phyloP scores from a whole-genome alignment of 2,888 invertebrate species.

The Parapristionchus giblindavisi region DNA sequence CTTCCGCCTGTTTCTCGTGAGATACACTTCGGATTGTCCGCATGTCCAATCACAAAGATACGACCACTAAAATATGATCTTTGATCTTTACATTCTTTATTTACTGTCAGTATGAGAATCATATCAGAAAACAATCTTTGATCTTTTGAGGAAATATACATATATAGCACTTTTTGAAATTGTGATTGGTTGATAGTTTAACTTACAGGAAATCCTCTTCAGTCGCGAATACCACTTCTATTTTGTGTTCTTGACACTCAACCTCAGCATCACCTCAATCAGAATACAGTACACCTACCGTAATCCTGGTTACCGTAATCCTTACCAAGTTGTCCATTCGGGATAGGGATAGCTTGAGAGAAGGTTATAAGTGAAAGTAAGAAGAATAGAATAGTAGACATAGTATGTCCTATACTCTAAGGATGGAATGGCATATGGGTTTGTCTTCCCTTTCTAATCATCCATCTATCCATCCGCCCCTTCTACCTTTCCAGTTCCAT shows the following conservation, averaged over 20 bases:
- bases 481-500: not conserved
- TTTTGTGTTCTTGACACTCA: conserved; percentile 67
- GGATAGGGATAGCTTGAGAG: conserved; percentile 53
- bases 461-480: conserved; percentile 18
- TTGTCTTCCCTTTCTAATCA: conserved; percentile 1
- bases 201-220: conserved; percentile 54
- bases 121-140: not conserved
- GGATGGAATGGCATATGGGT: conserved; percentile 8
- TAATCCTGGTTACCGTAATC: not conserved
- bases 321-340: conserved; percentile 62
- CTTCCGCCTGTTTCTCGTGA: conserved; percentile 61
- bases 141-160: too few species aligned
- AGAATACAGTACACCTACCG: not conserved
- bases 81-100: too few species aligned
- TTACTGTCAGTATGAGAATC: not conserved
- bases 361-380: not conserved
- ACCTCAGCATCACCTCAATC: conserved; percentile 66
- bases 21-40: conserved; percentile 64
- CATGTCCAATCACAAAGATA: conserved; percentile 67
- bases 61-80: conserved; percentile 53
- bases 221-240: conserved; percentile 67
- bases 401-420: not conserved
- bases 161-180: not conserved
- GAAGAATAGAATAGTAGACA: conserved; percentile 37
- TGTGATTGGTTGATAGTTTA: conserved; percentile 21